Base-by-base conservation (phyloP, 64 coral and sea anemone species). In the Dendrophyllia cribrosa region DNA sequence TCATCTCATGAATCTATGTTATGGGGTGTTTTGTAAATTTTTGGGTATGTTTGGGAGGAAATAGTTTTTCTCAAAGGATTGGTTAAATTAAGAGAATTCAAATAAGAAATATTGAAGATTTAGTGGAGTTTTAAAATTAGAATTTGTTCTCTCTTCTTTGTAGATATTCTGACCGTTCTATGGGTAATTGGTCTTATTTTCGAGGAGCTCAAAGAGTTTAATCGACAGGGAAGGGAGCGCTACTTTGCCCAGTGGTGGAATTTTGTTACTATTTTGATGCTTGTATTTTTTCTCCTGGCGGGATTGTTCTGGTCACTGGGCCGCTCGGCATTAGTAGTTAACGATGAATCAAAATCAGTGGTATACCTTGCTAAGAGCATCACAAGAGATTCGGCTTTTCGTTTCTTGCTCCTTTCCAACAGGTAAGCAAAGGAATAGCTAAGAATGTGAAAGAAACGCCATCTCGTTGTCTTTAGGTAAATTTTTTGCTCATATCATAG, bases 191-290 rank as follows among this genome's bases (percentile, higher is more conserved):
- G 88, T 20, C 43, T 95, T 20, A 86, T 87, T 7, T 68, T 95
- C 11, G 53, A 87, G 25, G 89, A 95, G 58, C 8, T 70, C 3
- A 95, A 95, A 87, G 93, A 95, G 56, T 44, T 87, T 0, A 51
- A 86, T 51, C 51, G 73, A 26, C 77, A 90, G n/a, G 93, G 93
- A 4, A 63, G 72, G 59, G 69, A 95, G 63, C 93, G 93, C 21
- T 91, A 95, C 65, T 81, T 95, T 20, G 76, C 82, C 12, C 93
- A 95, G 22, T 95, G 89, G 83, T 95, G 93, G 93, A 95, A 95
- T 51, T 62, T 71, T 26, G 66, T 86, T 3, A 87, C 93, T 0
- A 51, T 95, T 47, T 45, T 91, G 4, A 95, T 95, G 93, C 83
- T 95, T 4, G 13, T 34, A 5, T 66, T 87, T 65, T 91, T 95